phyloP scores from a whole-genome alignment of 1,140 invertebrate species.

The Brachionus plicatilis region DNA sequence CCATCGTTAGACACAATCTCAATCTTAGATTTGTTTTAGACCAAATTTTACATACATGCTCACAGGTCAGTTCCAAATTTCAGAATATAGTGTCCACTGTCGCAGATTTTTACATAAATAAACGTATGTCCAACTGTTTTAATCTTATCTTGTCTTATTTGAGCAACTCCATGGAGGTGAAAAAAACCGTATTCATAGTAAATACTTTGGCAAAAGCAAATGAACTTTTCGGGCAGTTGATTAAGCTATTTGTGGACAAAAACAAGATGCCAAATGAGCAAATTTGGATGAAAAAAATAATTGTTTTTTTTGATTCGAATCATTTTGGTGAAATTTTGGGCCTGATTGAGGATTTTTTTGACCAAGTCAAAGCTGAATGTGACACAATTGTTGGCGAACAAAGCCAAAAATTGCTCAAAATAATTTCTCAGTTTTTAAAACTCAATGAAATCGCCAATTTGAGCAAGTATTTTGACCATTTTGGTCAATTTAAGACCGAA shows the following conservation, averaged over 20 bases:
- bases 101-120: not conserved
- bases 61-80: not conserved
- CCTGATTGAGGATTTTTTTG: not conserved
- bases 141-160: not conserved
- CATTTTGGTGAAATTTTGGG: not conserved
- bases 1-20: not conserved
- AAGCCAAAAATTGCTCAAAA: not conserved
- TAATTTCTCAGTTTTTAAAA: not conserved
- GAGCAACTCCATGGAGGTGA: not conserved
- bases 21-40: not conserved
- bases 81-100: not conserved
- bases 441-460: slow-evolving; percentile 8
- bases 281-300: not conserved
- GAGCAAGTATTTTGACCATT: slow-evolving; percentile 24
- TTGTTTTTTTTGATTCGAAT: not conserved
- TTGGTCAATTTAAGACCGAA: not conserved
- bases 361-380: not conserved
- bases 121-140: not conserved
- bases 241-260: not conserved
- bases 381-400: not conserved
- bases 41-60: not conserved
- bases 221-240: not conserved
- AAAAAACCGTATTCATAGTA: not conserved
- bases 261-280: not conserved
- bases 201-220: not conserved